Base-by-base conservation (phyloP, 2,113 vertebrate species). In the Lophochroa leadbeateri region DNA sequence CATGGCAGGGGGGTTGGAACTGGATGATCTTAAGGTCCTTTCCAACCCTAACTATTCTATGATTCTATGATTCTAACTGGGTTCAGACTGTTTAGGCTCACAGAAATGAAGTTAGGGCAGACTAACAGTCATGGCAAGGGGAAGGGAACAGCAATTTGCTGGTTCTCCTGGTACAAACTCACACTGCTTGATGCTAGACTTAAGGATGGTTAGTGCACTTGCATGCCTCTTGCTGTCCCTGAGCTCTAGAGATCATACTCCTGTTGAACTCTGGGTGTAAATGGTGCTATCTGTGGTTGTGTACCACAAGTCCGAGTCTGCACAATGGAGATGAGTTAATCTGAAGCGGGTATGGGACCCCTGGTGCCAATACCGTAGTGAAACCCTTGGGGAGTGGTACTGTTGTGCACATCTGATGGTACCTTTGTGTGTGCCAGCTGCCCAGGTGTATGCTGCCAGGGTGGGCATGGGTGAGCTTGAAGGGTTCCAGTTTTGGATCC, bases 161-260 rank as follows among this genome's bases (percentile, higher is more conserved):
- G 43, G 11, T 57, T 80, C 14, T 75, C 27, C 47, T 28, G 24
- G 24, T 52, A 25, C 14, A 50, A 25, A 28, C 27, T 82, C 4
- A 1, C 10, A 1, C 29, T 69, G 29, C 29, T 41, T 35, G 43
- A 19, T 55, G 46, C 18, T 18, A 14, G 49, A 8, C 17, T 13
- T 50, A 3, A 3, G 17, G 28, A 10, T 3, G 2, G 12, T 13
- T 81, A 14, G 31, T 4, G 5, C 21, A 1, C n/a, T 47, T 53
- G 12, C 0, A 2, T 60, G n/a, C 23, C 50, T 53, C 33, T 63
- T 1, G 1, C 50, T 70, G 25, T 41, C 31, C n/a, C 13, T 41
- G 13, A 65, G 44, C 64, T 76, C 25, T 60, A 3, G n/a, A 31
- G 44, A 19, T 58, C 28, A 23, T 50, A 37, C 46, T 44, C 27